A percentile compares a stretch with the other conserved stretches of the same genome.
phyloP scores from a whole-genome alignment of 2,797 vertebrate species.

The Diglossa cyanea region DNA sequence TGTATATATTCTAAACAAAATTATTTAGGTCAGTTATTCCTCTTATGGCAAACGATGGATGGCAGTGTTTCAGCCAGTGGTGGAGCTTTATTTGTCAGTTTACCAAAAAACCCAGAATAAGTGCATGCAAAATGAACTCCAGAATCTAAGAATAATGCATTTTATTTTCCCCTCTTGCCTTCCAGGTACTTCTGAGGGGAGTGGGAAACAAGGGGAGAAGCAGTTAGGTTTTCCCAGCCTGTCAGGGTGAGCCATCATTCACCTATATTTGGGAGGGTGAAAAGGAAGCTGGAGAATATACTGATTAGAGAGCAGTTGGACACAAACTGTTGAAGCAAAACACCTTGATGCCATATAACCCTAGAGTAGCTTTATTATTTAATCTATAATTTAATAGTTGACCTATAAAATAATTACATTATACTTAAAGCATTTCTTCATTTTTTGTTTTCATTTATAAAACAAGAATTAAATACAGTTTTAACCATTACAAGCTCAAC shows the following conservation, averaged over 20 bases:
- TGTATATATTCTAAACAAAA: neutral
- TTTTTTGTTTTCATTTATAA: slow-evolving; percentile 77
- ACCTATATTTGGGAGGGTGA: neutral
- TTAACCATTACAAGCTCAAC: slow-evolving; percentile 75
- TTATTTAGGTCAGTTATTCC: neutral
- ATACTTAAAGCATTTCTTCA: slow-evolving; percentile 79
- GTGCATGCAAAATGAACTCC: neutral
- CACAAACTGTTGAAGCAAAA: slow-evolving; percentile 33
- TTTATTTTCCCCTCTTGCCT: neutral
- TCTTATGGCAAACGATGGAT: neutral
- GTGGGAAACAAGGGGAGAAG: neutral
- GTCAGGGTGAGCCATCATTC: neutral
- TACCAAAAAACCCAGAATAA: neutral
- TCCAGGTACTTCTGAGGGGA: neutral
- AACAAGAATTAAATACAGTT: slow-evolving; percentile 81
- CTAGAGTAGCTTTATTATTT: slow-evolving; percentile 80
- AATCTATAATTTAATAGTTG: slow-evolving; percentile 81
- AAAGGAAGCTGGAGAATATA: neutral
- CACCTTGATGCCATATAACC: slow-evolving; percentile 60
- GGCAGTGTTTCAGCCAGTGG: neutral
- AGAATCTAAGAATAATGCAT: neutral
- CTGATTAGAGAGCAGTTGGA: neutral
- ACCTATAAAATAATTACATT: slow-evolving; percentile 83
- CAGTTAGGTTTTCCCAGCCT: neutral
- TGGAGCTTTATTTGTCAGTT: neutral